Base-by-base conservation (phyloP, 2,113 vertebrate genomes). In the Varanus komodoensis region DNA sequence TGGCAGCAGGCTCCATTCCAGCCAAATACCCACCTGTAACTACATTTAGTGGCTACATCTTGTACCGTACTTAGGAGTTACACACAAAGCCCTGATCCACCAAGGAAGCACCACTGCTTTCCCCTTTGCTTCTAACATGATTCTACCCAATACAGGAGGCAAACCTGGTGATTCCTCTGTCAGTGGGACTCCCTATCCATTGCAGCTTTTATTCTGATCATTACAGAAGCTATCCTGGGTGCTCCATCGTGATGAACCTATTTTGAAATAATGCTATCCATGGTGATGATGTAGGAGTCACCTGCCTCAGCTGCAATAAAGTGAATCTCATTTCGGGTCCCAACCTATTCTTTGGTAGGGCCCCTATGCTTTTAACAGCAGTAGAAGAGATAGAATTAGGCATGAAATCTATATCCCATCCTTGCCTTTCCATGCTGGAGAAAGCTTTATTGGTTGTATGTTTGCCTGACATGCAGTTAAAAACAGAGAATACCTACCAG, bases 11-110 rank as follows among this genome's bases (percentile, higher is more conserved):
- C 78, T 96, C 95, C 9, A 97, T 98, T 87, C 96, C 97, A 29
- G 96, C 93, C 75, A 97, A 95, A 85, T 97, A 96, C 80, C 98
- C 98, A 14, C 98, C 98, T 12, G 95, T 97, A 71, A 98, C 97
- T 48, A 98, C 97, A 0, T 98, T 98, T 89, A 97, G 96, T 92
- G 97, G 98, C 82, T 98, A 97, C 92, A 93, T 98, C 74, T 90
- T 98, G n/a, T 98, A 98, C 50, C 97, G 97, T 38, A 98, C 98
- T 32, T 98, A 96, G 95, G 8, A 82, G 32, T 52, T 9, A 7
- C 29, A 82, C 91, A 71, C n/a, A 27, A 73, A 85, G 48, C 48
- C 83, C 1, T 44, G 8, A n/a, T 23, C 19, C 82, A 32, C 3
- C 25, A 50, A 87, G 54, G 69, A 83, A 89, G 19, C 44, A 89